Percentiles rank a stretch among this genome's conserved stretches.
phyloP scores from a whole-genome alignment of 2,888 invertebrate genomes.

The Isoperla grammatica region DNA sequence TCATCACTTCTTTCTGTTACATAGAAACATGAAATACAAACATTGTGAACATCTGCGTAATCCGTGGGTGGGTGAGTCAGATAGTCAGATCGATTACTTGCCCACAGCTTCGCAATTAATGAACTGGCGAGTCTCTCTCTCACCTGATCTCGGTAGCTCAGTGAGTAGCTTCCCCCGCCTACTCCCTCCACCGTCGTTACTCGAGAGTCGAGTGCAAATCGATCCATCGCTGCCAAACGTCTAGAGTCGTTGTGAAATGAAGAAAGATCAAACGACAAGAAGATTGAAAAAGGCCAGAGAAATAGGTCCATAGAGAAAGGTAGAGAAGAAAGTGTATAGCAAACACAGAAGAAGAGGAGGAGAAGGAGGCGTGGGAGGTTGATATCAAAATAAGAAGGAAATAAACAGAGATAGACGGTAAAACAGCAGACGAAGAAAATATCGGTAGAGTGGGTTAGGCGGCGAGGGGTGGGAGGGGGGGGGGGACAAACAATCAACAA shows the following conservation, averaged over 20 bases:
- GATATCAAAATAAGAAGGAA: neutral
- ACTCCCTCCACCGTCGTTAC: neutral
- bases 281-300: slow-evolving; percentile 8
- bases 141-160: too few species aligned
- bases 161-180: too few species aligned
- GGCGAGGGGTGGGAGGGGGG: neutral
- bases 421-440: neutral
- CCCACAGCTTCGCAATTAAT: too few species aligned
- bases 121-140: too few species aligned
- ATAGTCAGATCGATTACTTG: too few species aligned
- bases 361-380: too few species aligned
- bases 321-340: slow-evolving; percentile 7
- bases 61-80: too few species aligned
- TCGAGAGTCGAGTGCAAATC: slow-evolving; percentile 11
- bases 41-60: too few species aligned
- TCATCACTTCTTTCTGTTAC: too few species aligned
- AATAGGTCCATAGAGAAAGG: neutral
- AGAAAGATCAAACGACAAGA: slow-evolving; percentile 17
- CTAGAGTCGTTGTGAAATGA: neutral
- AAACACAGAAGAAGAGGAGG: slow-evolving; percentile 10
- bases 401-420: neutral
- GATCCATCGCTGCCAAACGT: slow-evolving; percentile 10
- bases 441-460: neutral
- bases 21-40: too few species aligned
- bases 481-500: too few species aligned